A percentile compares a stretch with the other conserved stretches of the same genome.
These are phyloP conservation scores for Notothenia coriiceps DNA, from an alignment of 2,113 vertebrate species.

Conservation along the genomic window DNA sequence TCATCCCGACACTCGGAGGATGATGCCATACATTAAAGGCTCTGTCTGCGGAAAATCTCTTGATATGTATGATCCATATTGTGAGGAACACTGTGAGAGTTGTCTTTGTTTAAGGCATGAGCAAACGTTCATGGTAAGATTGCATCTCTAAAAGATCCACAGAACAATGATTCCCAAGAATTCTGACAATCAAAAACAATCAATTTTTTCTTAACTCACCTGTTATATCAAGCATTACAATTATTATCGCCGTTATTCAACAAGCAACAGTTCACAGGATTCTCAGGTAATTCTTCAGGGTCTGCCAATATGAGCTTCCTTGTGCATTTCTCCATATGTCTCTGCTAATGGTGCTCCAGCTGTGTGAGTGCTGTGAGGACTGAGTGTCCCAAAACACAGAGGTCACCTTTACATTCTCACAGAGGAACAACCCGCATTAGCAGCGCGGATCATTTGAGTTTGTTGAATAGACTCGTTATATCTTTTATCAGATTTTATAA, in stretches of 20 bases:
- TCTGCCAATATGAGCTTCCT: not conserved
- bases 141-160: no score
- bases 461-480: not conserved
- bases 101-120: no score
- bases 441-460: conserved; percentile 8
- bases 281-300: not conserved
- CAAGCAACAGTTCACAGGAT: not conserved
- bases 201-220: no score
- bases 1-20: not conserved
- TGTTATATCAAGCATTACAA: no score
- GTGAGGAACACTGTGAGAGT: not conserved
- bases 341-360: conserved; percentile 12
- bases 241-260: no score
- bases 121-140: no score
- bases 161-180: no score
- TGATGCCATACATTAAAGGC: not conserved
- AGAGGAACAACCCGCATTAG: not conserved
- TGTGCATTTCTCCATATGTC: conserved; percentile 5
- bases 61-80: not conserved
- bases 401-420: conserved; percentile 34
- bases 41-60: not conserved
- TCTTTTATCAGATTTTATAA: no score
- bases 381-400: conserved; percentile 20
- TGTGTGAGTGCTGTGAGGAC: not conserved
- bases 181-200: no score